Conservation (phyloP, 2,888 invertebrate species). For the Taphrorychus bicolor region DNA sequence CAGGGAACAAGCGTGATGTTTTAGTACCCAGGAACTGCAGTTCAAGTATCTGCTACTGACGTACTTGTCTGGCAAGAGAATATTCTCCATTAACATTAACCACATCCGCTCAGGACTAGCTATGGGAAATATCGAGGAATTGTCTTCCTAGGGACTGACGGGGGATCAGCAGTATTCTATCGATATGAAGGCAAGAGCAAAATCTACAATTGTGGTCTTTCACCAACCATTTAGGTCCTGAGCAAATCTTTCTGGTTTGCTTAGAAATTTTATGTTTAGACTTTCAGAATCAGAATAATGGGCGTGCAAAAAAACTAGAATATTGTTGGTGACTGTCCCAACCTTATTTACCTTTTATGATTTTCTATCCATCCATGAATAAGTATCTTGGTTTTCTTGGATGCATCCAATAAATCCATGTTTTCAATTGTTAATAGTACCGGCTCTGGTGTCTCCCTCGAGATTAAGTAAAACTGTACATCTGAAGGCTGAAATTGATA, state of each 20-base stretch:
- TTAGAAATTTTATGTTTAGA: too few species aligned
- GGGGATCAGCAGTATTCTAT: constrained; percentile 67
- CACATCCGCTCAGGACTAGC: too few species aligned
- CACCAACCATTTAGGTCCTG: too few species aligned
- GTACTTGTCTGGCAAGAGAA: constrained; percentile 64
- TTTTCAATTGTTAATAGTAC: constrained; percentile 14
- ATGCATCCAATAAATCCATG: constrained; percentile 12
- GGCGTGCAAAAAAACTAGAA: too few species aligned
- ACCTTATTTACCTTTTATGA: constrained; percentile 42
- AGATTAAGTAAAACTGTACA: constrained; percentile 29
- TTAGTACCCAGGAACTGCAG: constrained; percentile 64
- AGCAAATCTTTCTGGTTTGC: too few species aligned
- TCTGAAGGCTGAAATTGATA: constrained; percentile 18
- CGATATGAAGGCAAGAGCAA: constrained; percentile 68
- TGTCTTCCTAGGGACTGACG: constrained; percentile 68
- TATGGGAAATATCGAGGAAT: constrained; percentile 62
- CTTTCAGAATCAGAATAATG: too few species aligned
- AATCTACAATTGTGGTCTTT: too few species aligned
- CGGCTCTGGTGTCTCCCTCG: constrained; percentile 8
- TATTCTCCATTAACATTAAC: constrained; percentile 66
- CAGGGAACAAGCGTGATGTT: constrained; percentile 60
- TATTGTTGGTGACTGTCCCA: too few species aligned
- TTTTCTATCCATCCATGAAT: constrained; percentile 62
- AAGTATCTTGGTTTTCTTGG: constrained; percentile 55
- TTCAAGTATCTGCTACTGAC: constrained; percentile 64